Conservation (phyloP, 2,797 vertebrate species). For the Perodicticus potto region DNA sequence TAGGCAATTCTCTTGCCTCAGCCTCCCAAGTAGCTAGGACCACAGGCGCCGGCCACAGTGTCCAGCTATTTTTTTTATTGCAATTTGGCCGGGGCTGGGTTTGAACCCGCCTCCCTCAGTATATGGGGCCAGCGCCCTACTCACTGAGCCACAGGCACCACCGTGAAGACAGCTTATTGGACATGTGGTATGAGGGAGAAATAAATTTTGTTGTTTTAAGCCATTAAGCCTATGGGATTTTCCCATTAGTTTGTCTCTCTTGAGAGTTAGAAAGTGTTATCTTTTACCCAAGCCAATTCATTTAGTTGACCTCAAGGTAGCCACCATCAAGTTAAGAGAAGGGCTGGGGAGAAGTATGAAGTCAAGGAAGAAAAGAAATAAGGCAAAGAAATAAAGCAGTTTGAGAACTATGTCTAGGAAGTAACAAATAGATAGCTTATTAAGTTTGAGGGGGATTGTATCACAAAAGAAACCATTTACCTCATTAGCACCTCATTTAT, state of each 20-base stretch:
- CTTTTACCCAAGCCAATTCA: neutral
- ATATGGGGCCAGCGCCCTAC: too few relatives aligned
- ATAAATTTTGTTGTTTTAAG: slow-evolving; percentile 23
- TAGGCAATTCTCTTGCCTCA: too few relatives aligned
- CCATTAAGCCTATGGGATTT: neutral
- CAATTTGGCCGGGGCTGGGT: too few relatives aligned
- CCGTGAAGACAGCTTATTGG: neutral
- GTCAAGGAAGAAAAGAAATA: neutral
- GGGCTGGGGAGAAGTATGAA: neutral
- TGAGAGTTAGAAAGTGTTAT: neutral
- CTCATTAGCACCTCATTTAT: neutral
- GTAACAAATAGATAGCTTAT: neutral
- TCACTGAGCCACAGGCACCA: too few relatives aligned
- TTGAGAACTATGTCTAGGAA: neutral
- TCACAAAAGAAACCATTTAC: neutral
- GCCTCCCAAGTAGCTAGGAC: too few relatives aligned
- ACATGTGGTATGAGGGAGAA: neutral
- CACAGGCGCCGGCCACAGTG: too few relatives aligned
- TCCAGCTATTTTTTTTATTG: too few relatives aligned
- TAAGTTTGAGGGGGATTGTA: neutral
- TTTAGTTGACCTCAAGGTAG: neutral
- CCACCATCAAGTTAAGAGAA: neutral
- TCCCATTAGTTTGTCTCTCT: neutral
- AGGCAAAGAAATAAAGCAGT: neutral
- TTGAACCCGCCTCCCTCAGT: too few relatives aligned